Base-by-base conservation (phyloP, 2,113 vertebrate species). In the Marcusenius ussheri region DNA sequence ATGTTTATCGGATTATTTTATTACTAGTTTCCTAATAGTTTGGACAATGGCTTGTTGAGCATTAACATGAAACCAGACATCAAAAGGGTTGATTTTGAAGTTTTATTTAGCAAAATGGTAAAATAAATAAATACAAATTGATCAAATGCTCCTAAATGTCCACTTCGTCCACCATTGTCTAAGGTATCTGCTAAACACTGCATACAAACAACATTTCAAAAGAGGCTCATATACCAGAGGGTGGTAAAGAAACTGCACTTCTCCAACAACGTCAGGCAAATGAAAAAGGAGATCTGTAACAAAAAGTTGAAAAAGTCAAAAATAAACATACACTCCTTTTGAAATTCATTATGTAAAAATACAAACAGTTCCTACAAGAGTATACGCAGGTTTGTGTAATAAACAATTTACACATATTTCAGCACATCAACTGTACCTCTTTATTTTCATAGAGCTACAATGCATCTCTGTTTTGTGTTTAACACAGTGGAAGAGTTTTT, bases 71-170 rank as follows among this genome's bases (percentile, higher is more conserved):
- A 47, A 21, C 42, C 42, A 84, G 83, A 80, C 11, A 19, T n/a
- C 83, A 84, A 8, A 80, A 80, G 51, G 35, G 51, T 24, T 45
- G 56, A 45, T 97, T 95, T 96, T 94, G 93, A 95, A 94, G 93
- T 93, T 97, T 97, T 97, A 97, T 97, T 97, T 97, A 97, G 96
- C 96, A 97, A 97, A 97, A 97, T 97, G 96, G 96, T 97, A 97
- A 97, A 97, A 97, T 97, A 97, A 97, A 97, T 97, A 97, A 97
- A 97, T 97, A 97, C 97, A 97, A 97, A 97, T 96, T 96, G 96
- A 96, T 97, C 96, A 96, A 96, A 95, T 96, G 96, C 96, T 97
- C 96, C 96, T 95, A 70, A 94, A 94, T 93, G 50, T 91, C 91
- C 90, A 93, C 93, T 93, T 92, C 87, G 91, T 93, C 92, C 92